Conservation (phyloP, 2,113 vertebrate genomes). For the Centropus unirufus region DNA sequence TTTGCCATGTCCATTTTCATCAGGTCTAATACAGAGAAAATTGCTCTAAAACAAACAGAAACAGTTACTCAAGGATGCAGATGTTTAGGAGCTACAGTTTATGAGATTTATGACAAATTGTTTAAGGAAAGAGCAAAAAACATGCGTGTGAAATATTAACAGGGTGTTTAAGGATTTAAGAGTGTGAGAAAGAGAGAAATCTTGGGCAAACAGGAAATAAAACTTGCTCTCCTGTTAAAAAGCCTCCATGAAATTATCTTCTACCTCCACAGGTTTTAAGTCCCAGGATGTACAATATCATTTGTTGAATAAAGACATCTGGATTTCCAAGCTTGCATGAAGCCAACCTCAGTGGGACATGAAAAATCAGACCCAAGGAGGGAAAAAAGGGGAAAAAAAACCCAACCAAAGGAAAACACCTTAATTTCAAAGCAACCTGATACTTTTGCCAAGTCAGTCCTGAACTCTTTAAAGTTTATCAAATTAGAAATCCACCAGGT, state of each 20-base stretch:
- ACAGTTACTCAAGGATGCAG: slow-evolving; percentile 31
- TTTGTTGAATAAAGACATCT: not conserved
- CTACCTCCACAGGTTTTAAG: not conserved
- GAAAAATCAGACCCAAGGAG: not conserved
- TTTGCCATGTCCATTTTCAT: slow-evolving; percentile 99
- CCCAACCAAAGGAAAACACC: not conserved
- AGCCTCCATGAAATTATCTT: not conserved
- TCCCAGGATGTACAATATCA: not conserved
- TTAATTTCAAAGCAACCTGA: not conserved
- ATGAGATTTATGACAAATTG: slow-evolving; percentile 17
- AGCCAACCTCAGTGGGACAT: not conserved
- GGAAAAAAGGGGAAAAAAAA: not conserved
- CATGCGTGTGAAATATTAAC: slow-evolving; percentile 18
- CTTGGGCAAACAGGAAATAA: not conserved
- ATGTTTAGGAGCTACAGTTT: not conserved
- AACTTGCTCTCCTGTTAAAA: not conserved
- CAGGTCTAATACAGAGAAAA: slow-evolving; percentile 91
- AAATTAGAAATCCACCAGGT: not conserved
- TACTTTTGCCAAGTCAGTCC: not conserved
- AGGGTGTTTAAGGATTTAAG: not conserved
- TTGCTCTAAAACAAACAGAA: slow-evolving; percentile 82
- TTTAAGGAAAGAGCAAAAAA: slow-evolving; percentile 16
- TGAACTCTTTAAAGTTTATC: not conserved
- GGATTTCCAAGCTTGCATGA: not conserved
- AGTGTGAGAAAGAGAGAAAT: not conserved